Base-by-base conservation (phyloP, 1,140 invertebrate genomes). In the Sarcophaga bullata region DNA sequence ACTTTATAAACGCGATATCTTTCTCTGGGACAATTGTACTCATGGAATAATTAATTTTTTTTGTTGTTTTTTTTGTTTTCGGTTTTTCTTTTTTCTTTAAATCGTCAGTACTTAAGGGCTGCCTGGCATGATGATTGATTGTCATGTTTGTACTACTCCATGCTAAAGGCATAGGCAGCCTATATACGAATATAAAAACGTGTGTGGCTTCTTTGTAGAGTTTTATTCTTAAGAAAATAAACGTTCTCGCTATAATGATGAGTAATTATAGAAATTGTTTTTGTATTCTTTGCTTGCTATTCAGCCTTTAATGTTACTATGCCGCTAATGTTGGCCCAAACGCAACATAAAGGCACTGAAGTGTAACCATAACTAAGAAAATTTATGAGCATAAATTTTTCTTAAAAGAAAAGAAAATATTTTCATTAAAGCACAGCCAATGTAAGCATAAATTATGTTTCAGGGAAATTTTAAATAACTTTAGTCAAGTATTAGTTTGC, bases 391-490 rank as follows among this genome's bases (percentile, higher is more conserved):
- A 37, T 37, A 37, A 37, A 37, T 37, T 37, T 37, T 37, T 37
- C 25, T 37, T 1, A 4, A 37, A 37, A 37, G 25, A 4, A 37
- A 37, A 37, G 4, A 37, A 37, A 37, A 37, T 37, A 1, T 37
- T 37, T 37, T 37, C 4, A 4, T 37, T 2, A 37, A 37, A 37
- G 25, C 25, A 37, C 25, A 37, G 25, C 25, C 50, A 68, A 8
- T 68, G 19, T 58, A 68, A 68, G 62, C 62, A 68, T 68, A 68
- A 68, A 68, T 68, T 68, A 19, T 19, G 17, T 19, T 68, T 4
- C 25, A 8, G 19, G 58, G 58, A 68, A 68, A 19, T 68, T 13
- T 37, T 37, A 2, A 37, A 37, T 4, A 37, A 37, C 25, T 37
- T 37, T 37, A 37, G 25, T 1, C 1, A 37, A 37, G 13, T 3